phyloP scores from a whole-genome alignment of 2,797 vertebrate genomes.

The Naso thynnoides region DNA sequence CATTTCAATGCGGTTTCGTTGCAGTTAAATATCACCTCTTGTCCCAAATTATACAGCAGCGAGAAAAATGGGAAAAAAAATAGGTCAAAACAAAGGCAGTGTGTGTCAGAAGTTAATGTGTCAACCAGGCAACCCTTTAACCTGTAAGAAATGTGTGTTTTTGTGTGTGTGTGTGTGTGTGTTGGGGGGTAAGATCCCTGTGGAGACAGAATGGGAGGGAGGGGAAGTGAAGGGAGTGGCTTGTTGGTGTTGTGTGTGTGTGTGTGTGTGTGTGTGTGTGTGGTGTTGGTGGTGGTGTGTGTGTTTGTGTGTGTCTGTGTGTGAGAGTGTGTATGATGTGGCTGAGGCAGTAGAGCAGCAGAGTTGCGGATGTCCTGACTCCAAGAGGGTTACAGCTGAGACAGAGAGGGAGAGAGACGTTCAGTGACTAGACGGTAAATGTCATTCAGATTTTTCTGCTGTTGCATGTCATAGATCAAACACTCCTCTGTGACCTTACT shows the following conservation, averaged over 20 bases:
- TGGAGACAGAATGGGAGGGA: constrained; percentile 75
- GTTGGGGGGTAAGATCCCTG: constrained; percentile 54
- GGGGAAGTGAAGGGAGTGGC: constrained; percentile 80
- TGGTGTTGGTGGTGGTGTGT: constrained; percentile 36
- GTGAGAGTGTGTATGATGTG: constrained; percentile 73
- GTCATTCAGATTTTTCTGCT: constrained; percentile 56
- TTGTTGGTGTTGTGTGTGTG: constrained; percentile 66
- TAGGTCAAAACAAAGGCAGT: constrained; percentile 54
- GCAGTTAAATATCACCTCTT: not conserved
- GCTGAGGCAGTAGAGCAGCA: constrained; percentile 70
- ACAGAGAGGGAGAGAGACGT: constrained; percentile 46
- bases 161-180: constrained; percentile 20
- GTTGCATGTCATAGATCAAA: constrained; percentile 42
- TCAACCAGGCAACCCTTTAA: constrained; percentile 72
- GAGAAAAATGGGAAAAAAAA: constrained; percentile 6
- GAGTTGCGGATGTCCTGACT: constrained; percentile 74
- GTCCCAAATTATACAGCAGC: constrained; percentile 1
- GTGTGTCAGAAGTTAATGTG: constrained; percentile 74
- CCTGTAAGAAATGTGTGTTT: constrained; percentile 41
- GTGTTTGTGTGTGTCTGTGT: constrained; percentile 55
- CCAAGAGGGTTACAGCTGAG: constrained; percentile 51
- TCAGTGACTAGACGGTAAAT: constrained; percentile 70
- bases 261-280: constrained; percentile 35
- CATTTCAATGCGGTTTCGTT: not conserved
- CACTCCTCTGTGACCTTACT: constrained; percentile 34